A percentile compares a stretch with the other conserved stretches of the same genome.
phyloP scores from a whole-genome alignment of 2,888 invertebrate species.

The Brachynemurus nebulosus region DNA sequence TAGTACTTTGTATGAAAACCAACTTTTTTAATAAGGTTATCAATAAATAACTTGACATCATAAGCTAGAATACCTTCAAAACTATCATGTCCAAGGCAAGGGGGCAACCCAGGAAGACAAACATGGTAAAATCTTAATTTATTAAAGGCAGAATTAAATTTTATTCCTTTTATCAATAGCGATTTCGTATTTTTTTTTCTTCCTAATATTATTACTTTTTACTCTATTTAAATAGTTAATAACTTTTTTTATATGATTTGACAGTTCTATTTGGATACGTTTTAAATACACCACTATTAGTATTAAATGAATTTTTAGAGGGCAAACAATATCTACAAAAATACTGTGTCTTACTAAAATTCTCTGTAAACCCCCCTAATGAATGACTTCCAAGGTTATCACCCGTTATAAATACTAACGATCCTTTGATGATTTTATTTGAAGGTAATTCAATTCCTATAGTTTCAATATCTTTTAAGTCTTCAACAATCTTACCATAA shows the following conservation, averaged over 20 bases:
- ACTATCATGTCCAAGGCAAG: slow-evolving; percentile 8
- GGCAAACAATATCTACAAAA: no score
- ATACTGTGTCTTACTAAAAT: no score
- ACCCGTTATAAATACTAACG: no score
- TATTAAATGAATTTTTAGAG: no score
- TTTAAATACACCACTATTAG: no score
- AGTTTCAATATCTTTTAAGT: no score
- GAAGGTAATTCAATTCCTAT: no score
- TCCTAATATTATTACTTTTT: neutral
- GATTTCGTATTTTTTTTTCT: neutral
- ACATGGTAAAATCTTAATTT: neutral
- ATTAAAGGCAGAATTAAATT: neutral
- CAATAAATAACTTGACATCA: slow-evolving; percentile 4
- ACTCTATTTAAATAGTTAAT: neutral
- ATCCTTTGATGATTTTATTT: no score
- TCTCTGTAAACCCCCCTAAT: no score
- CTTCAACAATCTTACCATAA: no score
- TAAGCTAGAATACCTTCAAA: slow-evolving; percentile 4
- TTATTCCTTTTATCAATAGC: neutral
- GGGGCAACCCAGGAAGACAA: slow-evolving; percentile 1
- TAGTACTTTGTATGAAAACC: slow-evolving; percentile 3
- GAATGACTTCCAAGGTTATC: no score
- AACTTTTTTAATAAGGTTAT: slow-evolving; percentile 3
- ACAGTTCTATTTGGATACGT: no score
- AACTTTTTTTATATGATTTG: neutral